Conservation (phyloP, 2,113 vertebrate genomes). For the Macrotis lagotis region DNA sequence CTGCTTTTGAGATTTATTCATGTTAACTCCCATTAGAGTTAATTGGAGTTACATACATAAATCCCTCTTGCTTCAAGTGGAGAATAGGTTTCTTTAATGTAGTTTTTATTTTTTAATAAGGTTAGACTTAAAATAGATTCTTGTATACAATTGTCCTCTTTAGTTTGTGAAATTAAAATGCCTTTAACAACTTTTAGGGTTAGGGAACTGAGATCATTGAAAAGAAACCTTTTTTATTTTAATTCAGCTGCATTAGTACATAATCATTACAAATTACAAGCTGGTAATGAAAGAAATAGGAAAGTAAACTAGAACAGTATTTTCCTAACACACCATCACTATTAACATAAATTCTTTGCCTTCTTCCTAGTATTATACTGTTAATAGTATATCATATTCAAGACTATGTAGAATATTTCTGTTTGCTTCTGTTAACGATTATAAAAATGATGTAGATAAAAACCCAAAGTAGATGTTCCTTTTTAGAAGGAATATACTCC, state of each 20-base stretch:
- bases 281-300: slow-evolving; percentile 71
- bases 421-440: slow-evolving; percentile 59
- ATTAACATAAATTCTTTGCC: slow-evolving; percentile 60
- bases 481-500: background rate
- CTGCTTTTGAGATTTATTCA: slow-evolving; percentile 74
- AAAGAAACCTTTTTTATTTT: slow-evolving; percentile 66
- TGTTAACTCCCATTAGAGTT: slow-evolving; percentile 76
- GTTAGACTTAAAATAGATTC: slow-evolving; percentile 76
- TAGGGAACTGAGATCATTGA: slow-evolving; percentile 67
- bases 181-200: slow-evolving; percentile 76
- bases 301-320: slow-evolving; percentile 63
- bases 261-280: slow-evolving; percentile 76
- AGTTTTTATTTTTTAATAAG: slow-evolving; percentile 80
- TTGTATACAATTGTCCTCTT: slow-evolving; percentile 70
- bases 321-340: slow-evolving; percentile 61
- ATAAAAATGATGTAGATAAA: slow-evolving; percentile 47
- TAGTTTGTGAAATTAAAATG: slow-evolving; percentile 76
- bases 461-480: slow-evolving; percentile 17
- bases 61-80: slow-evolving; percentile 74
- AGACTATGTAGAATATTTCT: slow-evolving; percentile 70
- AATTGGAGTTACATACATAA: slow-evolving; percentile 79
- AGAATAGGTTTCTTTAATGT: slow-evolving; percentile 77
- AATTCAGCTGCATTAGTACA: slow-evolving; percentile 69
- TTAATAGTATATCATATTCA: slow-evolving; percentile 71
- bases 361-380: slow-evolving; percentile 69